Evolutionary conservation across 2,888 invertebrate genomes (phyloP).

Genomic region (Apodemia duryi): DNA sequence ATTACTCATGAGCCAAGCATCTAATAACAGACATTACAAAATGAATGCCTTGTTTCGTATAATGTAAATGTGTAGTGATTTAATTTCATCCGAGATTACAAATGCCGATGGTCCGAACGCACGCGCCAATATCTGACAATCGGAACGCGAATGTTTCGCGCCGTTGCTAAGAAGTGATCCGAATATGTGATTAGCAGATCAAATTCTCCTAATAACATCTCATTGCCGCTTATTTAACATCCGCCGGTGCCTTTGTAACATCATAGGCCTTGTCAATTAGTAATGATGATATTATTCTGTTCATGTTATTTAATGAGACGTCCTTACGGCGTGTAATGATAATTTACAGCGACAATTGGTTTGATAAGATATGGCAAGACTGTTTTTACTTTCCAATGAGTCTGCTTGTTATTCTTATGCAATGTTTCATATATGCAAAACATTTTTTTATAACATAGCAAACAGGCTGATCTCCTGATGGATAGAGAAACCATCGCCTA

Average conservation of each 20-base stretch:
- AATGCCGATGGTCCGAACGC: slow-evolving; percentile 43
- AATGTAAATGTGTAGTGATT: slow-evolving; percentile 8
- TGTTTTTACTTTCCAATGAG: not conserved
- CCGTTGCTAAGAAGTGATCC: slow-evolving; percentile 41
- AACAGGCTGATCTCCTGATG: no score
- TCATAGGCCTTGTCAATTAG: slow-evolving; percentile 50
- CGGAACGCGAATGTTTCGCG: slow-evolving; percentile 41
- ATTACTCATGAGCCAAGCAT: not conserved
- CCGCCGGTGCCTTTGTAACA: slow-evolving; percentile 56
- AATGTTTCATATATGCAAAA: not conserved
- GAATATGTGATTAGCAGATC: slow-evolving; percentile 43
- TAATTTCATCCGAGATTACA: slow-evolving; percentile 5
- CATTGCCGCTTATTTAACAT: slow-evolving; percentile 41
- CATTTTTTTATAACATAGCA: no score
- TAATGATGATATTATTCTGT: slow-evolving; percentile 55
- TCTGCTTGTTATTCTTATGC: not conserved
- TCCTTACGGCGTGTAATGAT: slow-evolving; percentile 20
- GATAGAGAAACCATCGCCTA: no score
- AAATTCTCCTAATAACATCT: slow-evolving; percentile 45
- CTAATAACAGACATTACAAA: slow-evolving; percentile 5
- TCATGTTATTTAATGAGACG: slow-evolving; percentile 41
- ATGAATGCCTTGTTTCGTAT: not conserved
- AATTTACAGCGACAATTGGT: slow-evolving; percentile 11
- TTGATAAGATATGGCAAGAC: not conserved
- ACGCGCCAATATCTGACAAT: slow-evolving; percentile 40